Conservation (phyloP, 2,113 vertebrate genomes). For the Galemys pyrenaicus region DNA sequence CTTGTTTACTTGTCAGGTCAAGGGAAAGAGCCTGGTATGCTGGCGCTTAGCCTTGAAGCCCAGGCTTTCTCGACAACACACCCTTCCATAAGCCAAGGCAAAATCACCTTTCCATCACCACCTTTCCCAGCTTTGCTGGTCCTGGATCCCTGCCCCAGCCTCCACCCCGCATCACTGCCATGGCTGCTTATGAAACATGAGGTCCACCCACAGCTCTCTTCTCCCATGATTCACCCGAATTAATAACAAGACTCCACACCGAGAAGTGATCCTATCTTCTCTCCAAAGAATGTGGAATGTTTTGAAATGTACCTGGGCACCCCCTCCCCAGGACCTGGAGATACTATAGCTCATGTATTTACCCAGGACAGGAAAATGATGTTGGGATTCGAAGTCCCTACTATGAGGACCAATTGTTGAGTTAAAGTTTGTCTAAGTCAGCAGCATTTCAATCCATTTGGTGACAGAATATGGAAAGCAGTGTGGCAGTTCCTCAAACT, state of each 20-base stretch:
- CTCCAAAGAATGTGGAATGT: constrained; percentile 53
- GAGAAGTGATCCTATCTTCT: constrained; percentile 54
- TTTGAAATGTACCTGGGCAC: constrained; percentile 38
- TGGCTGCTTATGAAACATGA: constrained; percentile 58
- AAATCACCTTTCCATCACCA: constrained; percentile 59
- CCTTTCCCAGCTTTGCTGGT: constrained; percentile 38
- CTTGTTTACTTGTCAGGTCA: constrained; percentile 38
- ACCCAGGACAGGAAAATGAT: background rate
- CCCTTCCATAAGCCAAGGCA: constrained; percentile 33
- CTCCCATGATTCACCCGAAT: constrained; percentile 67
- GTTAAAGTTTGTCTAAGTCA: background rate
- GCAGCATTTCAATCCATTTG: background rate
- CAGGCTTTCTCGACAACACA: constrained; percentile 48
- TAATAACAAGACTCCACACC: constrained; percentile 63
- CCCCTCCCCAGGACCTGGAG: background rate
- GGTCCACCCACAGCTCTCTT: constrained; percentile 63
- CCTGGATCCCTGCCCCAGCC: constrained; percentile 55
- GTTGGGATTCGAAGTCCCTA: background rate
- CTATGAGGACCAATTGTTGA: background rate
- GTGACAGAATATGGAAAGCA: too few species aligned
- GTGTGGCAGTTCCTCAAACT: too few species aligned
- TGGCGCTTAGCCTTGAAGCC: constrained; percentile 10
- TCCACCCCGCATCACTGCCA: constrained; percentile 33
- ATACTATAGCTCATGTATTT: constrained; percentile 20
- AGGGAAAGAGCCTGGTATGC: background rate